Evolutionary conservation across 2,113 vertebrate species (phyloP).

Genomic region (Cepphus grylle): DNA sequence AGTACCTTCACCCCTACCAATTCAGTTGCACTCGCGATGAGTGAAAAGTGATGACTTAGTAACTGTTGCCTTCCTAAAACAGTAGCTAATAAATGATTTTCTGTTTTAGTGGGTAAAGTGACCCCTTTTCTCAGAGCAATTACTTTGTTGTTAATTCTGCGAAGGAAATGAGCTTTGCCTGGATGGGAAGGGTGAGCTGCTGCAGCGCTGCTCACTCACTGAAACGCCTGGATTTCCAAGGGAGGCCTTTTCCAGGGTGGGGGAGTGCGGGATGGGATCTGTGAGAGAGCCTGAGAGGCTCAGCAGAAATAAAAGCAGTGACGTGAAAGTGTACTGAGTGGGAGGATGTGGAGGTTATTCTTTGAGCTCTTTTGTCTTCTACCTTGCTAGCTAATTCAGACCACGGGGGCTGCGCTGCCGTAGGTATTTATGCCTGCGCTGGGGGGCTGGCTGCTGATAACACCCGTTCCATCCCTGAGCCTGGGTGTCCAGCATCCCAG

Average conservation of each 20-base stretch:
- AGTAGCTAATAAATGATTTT: neutral
- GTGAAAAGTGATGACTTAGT: neutral
- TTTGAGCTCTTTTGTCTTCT: neutral
- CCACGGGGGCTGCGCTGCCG: neutral
- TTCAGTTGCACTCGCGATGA: neutral
- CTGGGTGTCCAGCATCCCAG: neutral
- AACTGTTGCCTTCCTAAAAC: neutral
- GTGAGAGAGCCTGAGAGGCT: neutral
- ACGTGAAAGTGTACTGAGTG: neutral
- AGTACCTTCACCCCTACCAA: neutral
- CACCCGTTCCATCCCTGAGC: neutral
- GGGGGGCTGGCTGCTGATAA: neutral
- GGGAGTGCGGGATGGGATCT: neutral
- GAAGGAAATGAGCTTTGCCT: neutral
- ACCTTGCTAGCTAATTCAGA: neutral
- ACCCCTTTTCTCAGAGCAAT: neutral
- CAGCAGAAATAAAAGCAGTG: conserved; percentile 6
- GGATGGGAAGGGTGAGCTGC: neutral
- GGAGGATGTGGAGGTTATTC: neutral
- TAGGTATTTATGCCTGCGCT: neutral
- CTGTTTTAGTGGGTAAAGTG: neutral
- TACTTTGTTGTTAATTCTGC: neutral
- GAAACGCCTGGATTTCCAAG: neutral
- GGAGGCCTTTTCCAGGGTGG: neutral
- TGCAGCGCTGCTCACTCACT: neutral